phyloP scores from a whole-genome alignment of 2,113 vertebrate species.

The Spea multiplicata region DNA sequence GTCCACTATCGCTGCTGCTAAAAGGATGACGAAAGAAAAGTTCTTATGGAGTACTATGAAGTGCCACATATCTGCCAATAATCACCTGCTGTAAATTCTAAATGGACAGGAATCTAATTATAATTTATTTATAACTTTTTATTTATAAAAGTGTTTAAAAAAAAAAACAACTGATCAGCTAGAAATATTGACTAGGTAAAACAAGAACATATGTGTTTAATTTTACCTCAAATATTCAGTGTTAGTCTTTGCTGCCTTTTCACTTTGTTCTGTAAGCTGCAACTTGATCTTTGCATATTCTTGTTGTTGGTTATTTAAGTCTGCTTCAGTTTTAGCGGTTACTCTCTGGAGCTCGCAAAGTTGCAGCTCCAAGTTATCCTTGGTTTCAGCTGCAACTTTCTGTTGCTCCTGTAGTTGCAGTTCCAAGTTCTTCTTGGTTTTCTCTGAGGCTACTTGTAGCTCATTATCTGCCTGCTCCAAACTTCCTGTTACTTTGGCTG shows the following conservation, averaged over 20 bases:
- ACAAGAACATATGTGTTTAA: too few species aligned
- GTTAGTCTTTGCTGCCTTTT: not conserved
- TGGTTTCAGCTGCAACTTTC: not conserved
- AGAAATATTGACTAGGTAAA: too few species aligned
- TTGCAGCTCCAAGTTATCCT: not conserved
- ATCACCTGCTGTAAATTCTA: too few species aligned
- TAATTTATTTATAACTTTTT: too few species aligned
- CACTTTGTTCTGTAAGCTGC: not conserved
- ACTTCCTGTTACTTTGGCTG: not conserved
- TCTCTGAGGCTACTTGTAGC: not conserved
- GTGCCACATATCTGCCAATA: too few species aligned
- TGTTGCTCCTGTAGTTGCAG: constrained; percentile 1
- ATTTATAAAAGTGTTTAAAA: too few species aligned
- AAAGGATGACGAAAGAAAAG: too few species aligned
- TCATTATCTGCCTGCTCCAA: not conserved
- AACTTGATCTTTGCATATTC: not conserved
- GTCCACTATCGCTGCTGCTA: too few species aligned
- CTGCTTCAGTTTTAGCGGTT: constrained; percentile 55
- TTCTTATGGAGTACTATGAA: too few species aligned
- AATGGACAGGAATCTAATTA: too few species aligned
- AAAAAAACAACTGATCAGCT: too few species aligned
- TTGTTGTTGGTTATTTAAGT: constrained; percentile 4
- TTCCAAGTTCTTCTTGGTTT: not conserved
- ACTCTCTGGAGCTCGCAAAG: not conserved
- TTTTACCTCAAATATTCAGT: not conserved